A percentile compares a stretch with the other conserved stretches of the same genome.
phyloP scores from a whole-genome alignment of 1,140 invertebrate species.

The Antheraea mylitta region DNA sequence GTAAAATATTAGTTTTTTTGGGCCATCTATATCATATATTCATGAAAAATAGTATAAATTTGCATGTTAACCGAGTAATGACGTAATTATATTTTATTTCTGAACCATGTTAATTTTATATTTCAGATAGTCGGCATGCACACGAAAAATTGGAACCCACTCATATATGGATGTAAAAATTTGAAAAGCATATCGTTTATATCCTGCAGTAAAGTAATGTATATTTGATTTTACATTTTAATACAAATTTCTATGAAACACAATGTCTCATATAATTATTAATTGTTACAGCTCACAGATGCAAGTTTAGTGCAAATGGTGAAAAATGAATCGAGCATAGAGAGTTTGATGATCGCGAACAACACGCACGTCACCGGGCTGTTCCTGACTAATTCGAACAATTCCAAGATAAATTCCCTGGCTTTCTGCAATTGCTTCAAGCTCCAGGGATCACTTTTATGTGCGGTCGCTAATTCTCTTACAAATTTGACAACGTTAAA shows the following conservation, averaged over 20 bases:
- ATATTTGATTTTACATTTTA: conserved; percentile 11
- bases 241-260: too few species aligned
- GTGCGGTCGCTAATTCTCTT: conserved; percentile 50
- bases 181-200: conserved; percentile 60
- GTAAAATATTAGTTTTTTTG: too few species aligned
- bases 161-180: conserved; percentile 67
- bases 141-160: conserved; percentile 71
- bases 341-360: conserved; percentile 57
- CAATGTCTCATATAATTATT: neutral
- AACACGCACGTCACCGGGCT: conserved; percentile 65
- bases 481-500: conserved; percentile 51
- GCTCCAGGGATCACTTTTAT: conserved; percentile 56
- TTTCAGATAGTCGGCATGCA: conserved; percentile 65
- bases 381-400: conserved; percentile 53
- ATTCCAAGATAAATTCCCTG: conserved; percentile 49
- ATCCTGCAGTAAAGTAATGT: conserved; percentile 64
- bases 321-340: conserved; percentile 56
- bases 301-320: conserved; percentile 57
- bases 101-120: neutral
- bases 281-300: conserved; percentile 58
- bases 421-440: conserved; percentile 67
- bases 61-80: too few species aligned
- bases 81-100: neutral
- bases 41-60: too few species aligned
- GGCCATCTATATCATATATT: too few species aligned